Base-by-base conservation (phyloP, 1,140 invertebrate species). In the Drosophila dunni region DNA sequence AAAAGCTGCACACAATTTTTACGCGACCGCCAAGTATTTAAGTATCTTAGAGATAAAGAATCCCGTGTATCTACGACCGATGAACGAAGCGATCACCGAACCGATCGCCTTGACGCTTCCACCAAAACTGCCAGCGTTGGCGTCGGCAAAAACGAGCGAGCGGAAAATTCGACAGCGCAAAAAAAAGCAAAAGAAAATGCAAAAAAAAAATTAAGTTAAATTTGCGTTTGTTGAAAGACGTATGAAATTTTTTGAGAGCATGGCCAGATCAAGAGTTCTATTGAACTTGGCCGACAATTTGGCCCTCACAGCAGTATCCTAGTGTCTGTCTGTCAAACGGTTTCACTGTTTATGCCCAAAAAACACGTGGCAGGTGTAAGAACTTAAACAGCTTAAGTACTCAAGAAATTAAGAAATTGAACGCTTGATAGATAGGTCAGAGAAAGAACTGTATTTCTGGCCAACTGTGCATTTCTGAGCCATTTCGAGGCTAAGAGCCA, bases 31-130 rank as follows among this genome's bases (percentile, higher is more conserved):
- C 53, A 78, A 62, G 51, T 8, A 11, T 46, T 9, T 8, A 20
- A 57, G 65, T 79, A 73, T 72, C 64, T 75, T 46, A 17, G 57
- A 79, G 81, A 81, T 84, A 80, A 64, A 75, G 24, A 77, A 62
- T 57, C 60, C 42, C 75, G 42, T 20, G n/a, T 58, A 11, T 71
- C 33, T 79, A 34, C 33, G 58, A 38, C 24, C 15, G 13, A 3
- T 34, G 51, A 48, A 34, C 72, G 68, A 64, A 75, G 64, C 78
- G 42, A 56, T 63, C 69, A 75, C 68, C 78, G 42, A 56, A 63
- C 69, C 79, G 84, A 66, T 76, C 88, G 83, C 83, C 84, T 86
- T 86, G 84, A 89, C 72, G 80, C 61, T 86, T 62, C 76, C 72
- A 88, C 77, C 79, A 70, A 86, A 86, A 86, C 84, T 89, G 81